phyloP scores from a whole-genome alignment of 35 echinoderm and acorn worm species.

The Eucidaris tribuloides region DNA sequence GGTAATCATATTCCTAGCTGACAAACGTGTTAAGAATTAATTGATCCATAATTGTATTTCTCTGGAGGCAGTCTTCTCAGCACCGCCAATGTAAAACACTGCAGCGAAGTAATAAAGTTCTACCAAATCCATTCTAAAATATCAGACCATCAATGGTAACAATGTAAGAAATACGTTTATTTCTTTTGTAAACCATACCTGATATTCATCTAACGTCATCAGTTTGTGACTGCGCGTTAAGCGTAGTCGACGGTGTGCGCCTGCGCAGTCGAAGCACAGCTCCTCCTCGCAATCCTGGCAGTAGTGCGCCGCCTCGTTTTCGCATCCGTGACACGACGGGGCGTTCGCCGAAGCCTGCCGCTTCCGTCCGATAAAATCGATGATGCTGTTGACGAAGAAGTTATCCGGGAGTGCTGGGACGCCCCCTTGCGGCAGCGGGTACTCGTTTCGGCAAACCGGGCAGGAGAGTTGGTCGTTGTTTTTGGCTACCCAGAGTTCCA shows the following conservation, averaged over 20 bases:
- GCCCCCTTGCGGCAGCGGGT: conserved; percentile 58
- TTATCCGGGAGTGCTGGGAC: conserved; percentile 83
- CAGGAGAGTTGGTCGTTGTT: conserved; percentile 71
- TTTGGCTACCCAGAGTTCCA: conserved; percentile 80
- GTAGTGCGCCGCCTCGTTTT: conserved; percentile 72
- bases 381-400: conserved; percentile 97
- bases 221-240: conserved; percentile 68
- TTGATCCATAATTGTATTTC: no score
- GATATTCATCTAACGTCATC: conserved; percentile 79
- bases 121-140: no score
- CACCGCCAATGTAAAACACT: no score
- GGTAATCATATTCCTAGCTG: no score
- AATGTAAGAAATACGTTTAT: no score
- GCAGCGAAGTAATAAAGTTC: no score
- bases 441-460: conserved; percentile 88
- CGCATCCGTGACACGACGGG: conserved; percentile 69
- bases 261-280: conserved; percentile 83
- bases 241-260: conserved; percentile 75
- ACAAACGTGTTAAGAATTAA: no score
- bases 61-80: no score
- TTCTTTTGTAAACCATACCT: conserved; percentile 8
- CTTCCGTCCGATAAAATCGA: conserved; percentile 92
- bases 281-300: conserved; percentile 85
- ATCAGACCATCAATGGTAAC: no score
- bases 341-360: conserved; percentile 48